Base-by-base conservation (phyloP, 1,140 invertebrate species). In the Solenopsis fugax region DNA sequence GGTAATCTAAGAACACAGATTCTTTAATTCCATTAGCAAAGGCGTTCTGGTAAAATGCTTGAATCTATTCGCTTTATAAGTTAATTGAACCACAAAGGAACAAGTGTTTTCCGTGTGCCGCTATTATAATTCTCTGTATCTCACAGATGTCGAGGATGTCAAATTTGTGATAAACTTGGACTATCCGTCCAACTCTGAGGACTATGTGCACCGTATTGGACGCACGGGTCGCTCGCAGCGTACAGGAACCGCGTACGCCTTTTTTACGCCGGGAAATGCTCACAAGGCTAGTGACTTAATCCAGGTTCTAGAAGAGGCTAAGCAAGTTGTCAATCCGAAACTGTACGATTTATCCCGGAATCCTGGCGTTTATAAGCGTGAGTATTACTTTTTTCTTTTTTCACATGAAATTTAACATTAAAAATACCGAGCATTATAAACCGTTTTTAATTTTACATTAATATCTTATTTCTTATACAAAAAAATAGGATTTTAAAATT, bases 111-210 rank as follows among this genome's bases (percentile, higher is more conserved):
- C 37, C 52, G 16, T 52, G 71, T 92, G 86, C 72, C 41, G 69
- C 73, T 67, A 88, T 89, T 89, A 60, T 93, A 75, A 93, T 45
- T 64, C 60, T n/a, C 52, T 24, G 75, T 89, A 92, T 94, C 92
- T 86, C 93, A 86, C 95, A 98, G 98, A 98, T 96, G 98, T 98
- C 93, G 97, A 98, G 91, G 98, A 98, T 95, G 98, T 98, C 93
- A 98, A 98, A 95, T 98, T 98, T 97, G 98, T 99, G 86, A 98
- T 99, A 94, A 99, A 99, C 96, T 98, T 97, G 96, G 98, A 99
- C 95, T 98, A 98, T 95, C 98, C 98, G 24, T 97, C 97, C 93
- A 97, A 97, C 93, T 98, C 97, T 18, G 98, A 99, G 95, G 98
- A 99, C 94, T 99, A 99, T 95, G 97, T 99, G 77, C 98, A 99